Evolutionary conservation across 2,888 invertebrate species (phyloP).

Genomic region (Neocrepidodera transversa): DNA sequence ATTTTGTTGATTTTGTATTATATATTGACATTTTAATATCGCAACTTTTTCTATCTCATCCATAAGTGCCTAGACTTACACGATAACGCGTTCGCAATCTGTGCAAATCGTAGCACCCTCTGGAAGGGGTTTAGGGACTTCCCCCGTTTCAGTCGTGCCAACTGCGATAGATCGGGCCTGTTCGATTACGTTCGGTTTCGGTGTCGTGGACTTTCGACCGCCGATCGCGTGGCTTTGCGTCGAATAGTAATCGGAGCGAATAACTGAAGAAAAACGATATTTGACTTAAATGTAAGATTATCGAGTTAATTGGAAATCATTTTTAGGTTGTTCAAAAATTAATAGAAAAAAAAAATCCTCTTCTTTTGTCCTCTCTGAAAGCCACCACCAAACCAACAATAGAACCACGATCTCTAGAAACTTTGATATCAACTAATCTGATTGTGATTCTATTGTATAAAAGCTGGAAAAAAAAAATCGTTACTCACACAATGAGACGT

Average conservation of each 20-base stretch:
- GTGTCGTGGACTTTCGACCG: slow-evolving; percentile 66
- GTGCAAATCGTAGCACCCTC: slow-evolving; percentile 74
- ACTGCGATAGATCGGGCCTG: slow-evolving; percentile 50
- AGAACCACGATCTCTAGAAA: background rate
- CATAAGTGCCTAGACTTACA: slow-evolving; percentile 76
- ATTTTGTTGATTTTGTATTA: no score
- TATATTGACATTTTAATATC: no score
- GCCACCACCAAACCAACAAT: slow-evolving; percentile 4
- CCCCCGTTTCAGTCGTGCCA: slow-evolving; percentile 48
- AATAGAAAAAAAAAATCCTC: slow-evolving; percentile 3
- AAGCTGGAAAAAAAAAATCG: slow-evolving; percentile 24
- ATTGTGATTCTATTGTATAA: slow-evolving; percentile 5
- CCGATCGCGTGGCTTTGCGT: slow-evolving; percentile 80
- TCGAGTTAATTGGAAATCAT: no score
- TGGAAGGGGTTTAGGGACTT: slow-evolving; percentile 52
- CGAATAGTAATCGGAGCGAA: slow-evolving; percentile 71
- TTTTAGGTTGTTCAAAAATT: slow-evolving; percentile 3
- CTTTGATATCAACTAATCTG: no score
- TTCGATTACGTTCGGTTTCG: slow-evolving; percentile 54
- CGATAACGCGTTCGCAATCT: slow-evolving; percentile 86
- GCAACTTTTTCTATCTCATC: slow-evolving; percentile 44
- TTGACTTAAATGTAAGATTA: slow-evolving; percentile 27
- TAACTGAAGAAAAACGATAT: slow-evolving; percentile 51
- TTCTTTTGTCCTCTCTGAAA: slow-evolving; percentile 12
- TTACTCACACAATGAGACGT: slow-evolving; percentile 95